These are phyloP conservation scores for Pocillopora meandrina DNA, from an alignment of 92 coral and sea anemone species.

Conservation along the genomic window DNA sequence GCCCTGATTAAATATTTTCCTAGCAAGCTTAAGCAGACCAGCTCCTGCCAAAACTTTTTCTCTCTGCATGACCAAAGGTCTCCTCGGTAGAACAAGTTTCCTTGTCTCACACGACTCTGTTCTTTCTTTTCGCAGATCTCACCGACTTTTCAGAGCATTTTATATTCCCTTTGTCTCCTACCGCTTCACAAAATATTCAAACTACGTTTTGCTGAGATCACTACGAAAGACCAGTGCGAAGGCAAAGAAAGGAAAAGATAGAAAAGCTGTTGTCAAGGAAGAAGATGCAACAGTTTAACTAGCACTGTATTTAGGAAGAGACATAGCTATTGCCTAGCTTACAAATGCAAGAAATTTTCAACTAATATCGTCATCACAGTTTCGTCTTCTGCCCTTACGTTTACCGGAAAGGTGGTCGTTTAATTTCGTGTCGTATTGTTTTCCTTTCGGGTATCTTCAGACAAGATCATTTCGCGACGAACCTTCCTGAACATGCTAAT, in stretches of 20 bases:
- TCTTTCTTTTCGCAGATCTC: constrained; percentile 67
- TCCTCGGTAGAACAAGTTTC: too few species aligned
- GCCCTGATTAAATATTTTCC: too few species aligned
- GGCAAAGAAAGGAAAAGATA: constrained; percentile 24
- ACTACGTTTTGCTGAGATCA: constrained; percentile 82
- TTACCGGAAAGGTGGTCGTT: not conserved
- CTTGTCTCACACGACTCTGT: not conserved
- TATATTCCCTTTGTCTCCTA: constrained; percentile 85
- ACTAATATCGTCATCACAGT: not conserved
- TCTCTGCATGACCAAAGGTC: too few species aligned
- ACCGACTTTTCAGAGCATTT: constrained; percentile 84
- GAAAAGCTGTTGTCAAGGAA: not conserved
- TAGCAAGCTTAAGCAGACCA: too few species aligned
- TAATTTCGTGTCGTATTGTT: not conserved
- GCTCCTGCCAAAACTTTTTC: too few species aligned
- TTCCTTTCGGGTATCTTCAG: not conserved
- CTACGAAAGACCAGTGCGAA: constrained; percentile 40
- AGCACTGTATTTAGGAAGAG: not conserved
- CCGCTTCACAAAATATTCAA: constrained; percentile 67
- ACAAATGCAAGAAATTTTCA: not conserved
- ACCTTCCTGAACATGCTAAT: not conserved
- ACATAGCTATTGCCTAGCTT: not conserved
- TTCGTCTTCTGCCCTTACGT: not conserved
- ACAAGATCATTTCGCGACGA: not conserved
- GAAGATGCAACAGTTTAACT: not conserved